Percentiles rank a stretch among this genome's conserved stretches.
These are phyloP conservation scores for Muscina levida DNA, from an alignment of 2,888 invertebrate genomes.

Conservation along the genomic window DNA sequence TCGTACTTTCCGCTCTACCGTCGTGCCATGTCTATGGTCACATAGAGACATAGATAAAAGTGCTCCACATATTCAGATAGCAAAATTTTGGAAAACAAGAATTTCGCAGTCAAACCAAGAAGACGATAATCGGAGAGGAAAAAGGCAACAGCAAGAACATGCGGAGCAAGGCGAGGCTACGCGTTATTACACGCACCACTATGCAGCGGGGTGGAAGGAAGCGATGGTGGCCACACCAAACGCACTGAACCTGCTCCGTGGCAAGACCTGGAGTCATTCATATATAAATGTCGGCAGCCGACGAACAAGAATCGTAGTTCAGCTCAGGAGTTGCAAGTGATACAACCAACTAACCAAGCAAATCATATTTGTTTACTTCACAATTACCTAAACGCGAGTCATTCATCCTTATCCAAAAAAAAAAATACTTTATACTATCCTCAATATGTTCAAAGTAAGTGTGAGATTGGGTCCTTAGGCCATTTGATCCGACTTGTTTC, in stretches of 20 bases:
- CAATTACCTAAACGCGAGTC: conserved; percentile 17
- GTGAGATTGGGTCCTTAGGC: background rate
- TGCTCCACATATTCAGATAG: conserved; percentile 20
- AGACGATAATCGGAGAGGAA: background rate
- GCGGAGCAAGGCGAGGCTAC: conserved; percentile 30
- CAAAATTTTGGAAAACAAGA: conserved; percentile 23
- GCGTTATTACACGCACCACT: conserved; percentile 50
- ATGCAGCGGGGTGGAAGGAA: background rate
- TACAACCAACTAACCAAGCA: conserved; percentile 48
- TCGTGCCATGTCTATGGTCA: conserved; percentile 49
- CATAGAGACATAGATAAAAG: conserved; percentile 24
- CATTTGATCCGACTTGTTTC: background rate
- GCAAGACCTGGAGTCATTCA: conserved; percentile 51
- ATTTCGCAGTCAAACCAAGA: background rate
- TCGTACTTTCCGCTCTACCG: background rate
- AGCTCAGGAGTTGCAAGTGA: conserved; percentile 76
- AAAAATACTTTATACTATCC: conserved; percentile 28
- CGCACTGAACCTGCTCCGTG: conserved; percentile 31
- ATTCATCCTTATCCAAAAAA: conserved; percentile 46
- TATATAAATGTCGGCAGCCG: conserved; percentile 77
- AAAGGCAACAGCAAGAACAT: conserved; percentile 20
- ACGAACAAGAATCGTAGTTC: conserved; percentile 77
- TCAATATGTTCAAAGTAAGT: conserved; percentile 68
- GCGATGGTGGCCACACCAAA: conserved; percentile 39
- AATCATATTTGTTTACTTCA: conserved; percentile 8